A percentile compares a stretch with the other conserved stretches of the same genome.
Evolutionary conservation across 2,113 vertebrate species (phyloP).

Genomic region (Dromas ardeola): DNA sequence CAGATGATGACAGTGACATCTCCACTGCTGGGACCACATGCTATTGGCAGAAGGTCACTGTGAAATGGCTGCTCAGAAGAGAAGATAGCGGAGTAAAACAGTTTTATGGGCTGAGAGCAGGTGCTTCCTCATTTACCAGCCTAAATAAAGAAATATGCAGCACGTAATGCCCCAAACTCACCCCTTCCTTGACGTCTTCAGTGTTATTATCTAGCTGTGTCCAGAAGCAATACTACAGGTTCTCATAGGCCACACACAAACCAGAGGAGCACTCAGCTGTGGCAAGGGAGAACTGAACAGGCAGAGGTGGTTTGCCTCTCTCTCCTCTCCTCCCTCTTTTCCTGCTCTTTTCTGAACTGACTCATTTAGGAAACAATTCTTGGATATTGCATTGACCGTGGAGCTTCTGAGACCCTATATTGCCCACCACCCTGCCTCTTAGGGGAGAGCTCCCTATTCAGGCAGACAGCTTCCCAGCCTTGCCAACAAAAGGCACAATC

Average conservation of each 20-base stretch:
- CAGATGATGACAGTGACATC: neutral
- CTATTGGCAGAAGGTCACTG: neutral
- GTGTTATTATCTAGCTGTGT: neutral
- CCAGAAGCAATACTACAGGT: neutral
- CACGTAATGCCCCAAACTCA: neutral
- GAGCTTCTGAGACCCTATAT: neutral
- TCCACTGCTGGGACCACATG: neutral
- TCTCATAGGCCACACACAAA: neutral
- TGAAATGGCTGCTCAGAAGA: neutral
- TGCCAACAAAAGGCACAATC: neutral
- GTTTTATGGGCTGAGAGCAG: neutral
- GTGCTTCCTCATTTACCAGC: neutral
- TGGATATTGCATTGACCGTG: neutral
- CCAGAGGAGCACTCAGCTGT: neutral
- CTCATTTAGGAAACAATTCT: neutral
- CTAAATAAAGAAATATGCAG: neutral
- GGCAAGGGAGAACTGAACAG: neutral
- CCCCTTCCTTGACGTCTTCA: neutral
- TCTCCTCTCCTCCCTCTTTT: neutral
- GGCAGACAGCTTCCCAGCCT: neutral
- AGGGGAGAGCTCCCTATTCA: neutral
- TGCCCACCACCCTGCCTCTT: neutral
- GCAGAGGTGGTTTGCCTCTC: neutral
- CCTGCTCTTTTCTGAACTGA: neutral
- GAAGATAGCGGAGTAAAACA: neutral